phyloP scores from a whole-genome alignment of 2,113 vertebrate species.

The Ameiurus melas region DNA sequence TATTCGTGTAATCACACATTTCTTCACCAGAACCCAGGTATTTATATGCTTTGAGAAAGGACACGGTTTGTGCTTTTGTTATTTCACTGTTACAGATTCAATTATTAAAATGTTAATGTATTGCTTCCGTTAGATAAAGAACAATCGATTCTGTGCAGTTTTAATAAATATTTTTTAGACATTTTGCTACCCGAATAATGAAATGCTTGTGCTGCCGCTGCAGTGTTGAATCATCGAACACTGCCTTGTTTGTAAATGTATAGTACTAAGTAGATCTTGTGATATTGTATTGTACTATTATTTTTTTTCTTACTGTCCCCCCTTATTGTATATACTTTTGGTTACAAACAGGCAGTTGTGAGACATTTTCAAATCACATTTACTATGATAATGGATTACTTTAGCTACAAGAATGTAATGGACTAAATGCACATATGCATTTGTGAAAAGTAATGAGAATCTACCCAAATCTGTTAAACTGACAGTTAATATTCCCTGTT shows the following conservation, averaged over 20 bases:
- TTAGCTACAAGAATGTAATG: background rate
- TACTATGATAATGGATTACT: background rate
- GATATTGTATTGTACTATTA: background rate
- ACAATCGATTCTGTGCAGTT: background rate
- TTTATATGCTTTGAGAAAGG: background rate
- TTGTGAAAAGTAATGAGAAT: background rate
- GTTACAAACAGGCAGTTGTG: background rate
- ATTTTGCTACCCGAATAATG: background rate
- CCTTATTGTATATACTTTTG: background rate
- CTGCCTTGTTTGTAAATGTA: conserved; percentile 20
- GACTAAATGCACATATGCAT: background rate
- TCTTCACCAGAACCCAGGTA: conserved; percentile 16
- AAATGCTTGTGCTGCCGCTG: background rate
- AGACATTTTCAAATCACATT: background rate
- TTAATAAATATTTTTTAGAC: background rate
- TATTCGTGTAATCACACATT: background rate
- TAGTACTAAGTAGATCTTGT: conserved; percentile 14
- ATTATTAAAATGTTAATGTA: background rate
- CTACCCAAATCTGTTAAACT: background rate
- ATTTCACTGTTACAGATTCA: background rate
- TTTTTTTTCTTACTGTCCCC: background rate
- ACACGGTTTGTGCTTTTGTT: background rate
- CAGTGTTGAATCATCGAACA: conserved; percentile 10
- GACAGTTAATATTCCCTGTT: background rate
- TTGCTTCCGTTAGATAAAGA: background rate